Evolutionary conservation across 2,113 vertebrate genomes (phyloP), one percentile per base, ranked within the genome.

Genomic region (Jacana jacana): DNA sequence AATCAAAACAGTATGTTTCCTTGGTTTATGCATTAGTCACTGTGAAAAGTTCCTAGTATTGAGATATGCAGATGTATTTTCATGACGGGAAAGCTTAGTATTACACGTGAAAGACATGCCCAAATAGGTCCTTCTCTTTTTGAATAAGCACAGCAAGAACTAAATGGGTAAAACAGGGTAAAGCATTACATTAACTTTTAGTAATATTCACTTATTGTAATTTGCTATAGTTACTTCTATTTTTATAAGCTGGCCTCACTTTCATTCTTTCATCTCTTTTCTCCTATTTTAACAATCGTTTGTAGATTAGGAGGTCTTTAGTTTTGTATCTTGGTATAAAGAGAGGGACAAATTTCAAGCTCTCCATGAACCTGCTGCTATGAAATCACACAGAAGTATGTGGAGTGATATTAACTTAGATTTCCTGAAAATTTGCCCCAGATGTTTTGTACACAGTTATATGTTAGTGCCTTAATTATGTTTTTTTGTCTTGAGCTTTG

Each of bases 1-100:
- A 89, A 95, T 94, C 81, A 69, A 87, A 94, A 64, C 75, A 84
- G 28, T 83, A 66, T 86, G 57, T 86, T 92, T 91, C 37, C 73
- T 93, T 81, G 58, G 22, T 86, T 95, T 95, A 48, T 76, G 69
- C 2, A 22, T 93, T 52, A 69, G 49, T 94, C 58, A 61, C 51
- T 72, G 28, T 64, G 77, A 94, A 85, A 95, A 95, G 76, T 96
- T 90, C 48, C 60, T 85, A 79, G 63, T 39, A 51, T 35, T 88
- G 68, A 72, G 81, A 42, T n/a, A n/a, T 17, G 17, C 12, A 86
- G 75, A 83, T 63, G 20, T 61, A 66, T 92, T 82, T 95, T 76
- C 30, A 27, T 70, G 39, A 91, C 91, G 54, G 11, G 25, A 57
- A 49, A 15, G 28, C 46, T 89, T 81, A 71, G 44, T 48, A 52